Evolutionary conservation across 2,797 vertebrate genomes (phyloP).

Genomic region (Acropternis orthonyx): DNA sequence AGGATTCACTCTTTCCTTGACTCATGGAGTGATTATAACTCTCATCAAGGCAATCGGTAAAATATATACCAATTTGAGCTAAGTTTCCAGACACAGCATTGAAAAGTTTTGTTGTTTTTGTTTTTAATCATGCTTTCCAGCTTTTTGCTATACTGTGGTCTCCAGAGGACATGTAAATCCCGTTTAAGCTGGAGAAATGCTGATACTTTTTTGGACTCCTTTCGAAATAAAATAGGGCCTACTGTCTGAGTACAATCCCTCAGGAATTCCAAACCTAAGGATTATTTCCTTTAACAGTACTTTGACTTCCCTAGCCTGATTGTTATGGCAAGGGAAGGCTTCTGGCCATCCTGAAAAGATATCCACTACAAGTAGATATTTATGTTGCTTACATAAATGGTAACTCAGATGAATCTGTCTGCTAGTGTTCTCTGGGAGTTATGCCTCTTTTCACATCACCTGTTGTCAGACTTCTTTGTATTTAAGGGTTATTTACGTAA

Average conservation of each 20-base stretch:
- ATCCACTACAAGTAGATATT: background rate
- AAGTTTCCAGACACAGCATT: background rate
- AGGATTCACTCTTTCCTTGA: background rate
- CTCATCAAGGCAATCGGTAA: background rate
- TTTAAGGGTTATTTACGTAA: background rate
- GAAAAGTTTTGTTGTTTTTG: background rate
- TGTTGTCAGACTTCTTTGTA: background rate
- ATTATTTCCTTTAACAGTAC: background rate
- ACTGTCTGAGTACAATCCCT: background rate
- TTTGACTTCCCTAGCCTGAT: background rate
- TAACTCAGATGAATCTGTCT: background rate
- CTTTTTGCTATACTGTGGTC: background rate
- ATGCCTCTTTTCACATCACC: background rate
- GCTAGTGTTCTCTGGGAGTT: background rate
- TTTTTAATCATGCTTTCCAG: background rate
- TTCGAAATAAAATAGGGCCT: background rate
- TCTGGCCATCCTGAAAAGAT: background rate
- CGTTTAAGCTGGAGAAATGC: background rate
- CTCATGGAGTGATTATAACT: accelerated
- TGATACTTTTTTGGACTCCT: background rate
- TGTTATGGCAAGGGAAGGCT: background rate
- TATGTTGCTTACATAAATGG: background rate
- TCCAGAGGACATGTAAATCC: background rate
- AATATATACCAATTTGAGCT: background rate
- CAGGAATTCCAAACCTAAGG: background rate